Percentiles rank a stretch among this genome's conserved stretches.
These are phyloP conservation scores for Microcebus murinus DNA, from an alignment of 2,113 vertebrate genomes.

Conservation along the genomic window DNA sequence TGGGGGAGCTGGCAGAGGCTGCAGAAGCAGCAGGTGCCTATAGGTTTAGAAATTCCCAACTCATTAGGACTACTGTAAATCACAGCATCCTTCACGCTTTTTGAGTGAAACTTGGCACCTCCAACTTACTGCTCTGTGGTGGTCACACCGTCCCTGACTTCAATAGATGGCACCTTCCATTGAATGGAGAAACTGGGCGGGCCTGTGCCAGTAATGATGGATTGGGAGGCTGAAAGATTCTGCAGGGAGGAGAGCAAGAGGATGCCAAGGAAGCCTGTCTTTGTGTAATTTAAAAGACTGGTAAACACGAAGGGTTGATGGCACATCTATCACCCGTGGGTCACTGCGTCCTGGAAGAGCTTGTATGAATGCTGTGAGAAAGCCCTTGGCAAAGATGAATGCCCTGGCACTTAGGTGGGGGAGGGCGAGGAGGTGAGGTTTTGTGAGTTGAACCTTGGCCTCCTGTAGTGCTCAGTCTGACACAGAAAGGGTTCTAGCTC, in stretches of 20 bases:
- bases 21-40: conserved; percentile 39
- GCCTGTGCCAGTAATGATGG: conserved; percentile 33
- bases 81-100: conserved; percentile 39
- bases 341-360: neutral
- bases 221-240: conserved; percentile 9
- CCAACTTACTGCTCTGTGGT: neutral
- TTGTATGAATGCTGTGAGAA: neutral
- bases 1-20: neutral
- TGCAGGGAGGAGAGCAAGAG: conserved; percentile 19
- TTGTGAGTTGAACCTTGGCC: neutral
- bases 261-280: neutral
- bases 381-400: neutral
- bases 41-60: neutral
- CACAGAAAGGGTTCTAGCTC: neutral
- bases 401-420: neutral
- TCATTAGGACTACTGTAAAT: conserved; percentile 57
- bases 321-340: neutral
- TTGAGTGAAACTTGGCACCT: conserved; percentile 68
- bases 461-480: neutral
- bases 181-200: conserved; percentile 12
- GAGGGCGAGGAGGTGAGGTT: neutral
- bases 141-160: conserved; percentile 25
- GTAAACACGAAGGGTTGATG: neutral
- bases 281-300: conserved; percentile 3
- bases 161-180: conserved; percentile 37